A percentile compares a stretch with the other conserved stretches of the same genome.
Conservation (phyloP, 2,113 vertebrate species). For the Corvus hawaiiensis region DNA sequence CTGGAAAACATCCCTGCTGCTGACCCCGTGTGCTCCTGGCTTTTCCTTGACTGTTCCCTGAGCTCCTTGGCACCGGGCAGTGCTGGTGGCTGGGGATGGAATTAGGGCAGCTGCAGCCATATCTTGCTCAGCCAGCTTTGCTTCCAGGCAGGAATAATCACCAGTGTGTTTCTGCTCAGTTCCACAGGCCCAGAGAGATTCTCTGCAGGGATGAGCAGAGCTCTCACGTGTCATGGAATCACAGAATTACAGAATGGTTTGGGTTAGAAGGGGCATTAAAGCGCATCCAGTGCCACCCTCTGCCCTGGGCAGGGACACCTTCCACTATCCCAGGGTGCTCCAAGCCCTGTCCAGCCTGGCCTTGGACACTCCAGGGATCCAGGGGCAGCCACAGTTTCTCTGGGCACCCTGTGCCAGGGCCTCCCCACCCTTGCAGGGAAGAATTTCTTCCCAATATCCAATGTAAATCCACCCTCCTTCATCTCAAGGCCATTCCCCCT, state of each 20-base stretch:
- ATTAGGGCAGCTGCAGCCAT: not conserved
- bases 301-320: not conserved
- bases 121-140: not conserved
- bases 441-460: not conserved
- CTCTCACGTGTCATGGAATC: not conserved
- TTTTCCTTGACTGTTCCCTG: not conserved
- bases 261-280: not conserved
- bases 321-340: not conserved
- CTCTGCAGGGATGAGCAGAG: not conserved
- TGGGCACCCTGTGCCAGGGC: not conserved
- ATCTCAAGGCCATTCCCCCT: not conserved
- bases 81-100: not conserved
- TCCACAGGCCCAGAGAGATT: not conserved
- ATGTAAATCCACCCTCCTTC: not conserved
- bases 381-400: not conserved
- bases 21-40: not conserved
- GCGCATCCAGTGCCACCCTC: rapidly evolving
- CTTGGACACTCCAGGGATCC: not conserved
- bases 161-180: not conserved
- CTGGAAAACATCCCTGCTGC: not conserved
- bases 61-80: not conserved
- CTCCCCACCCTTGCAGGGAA: not conserved
- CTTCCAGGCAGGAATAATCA: not conserved
- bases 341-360: not conserved
- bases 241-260: not conserved